These are phyloP conservation scores for Holothuria glaberrima DNA, from an alignment of 35 echinoderm and acorn worm genomes.

Conservation along the genomic window DNA sequence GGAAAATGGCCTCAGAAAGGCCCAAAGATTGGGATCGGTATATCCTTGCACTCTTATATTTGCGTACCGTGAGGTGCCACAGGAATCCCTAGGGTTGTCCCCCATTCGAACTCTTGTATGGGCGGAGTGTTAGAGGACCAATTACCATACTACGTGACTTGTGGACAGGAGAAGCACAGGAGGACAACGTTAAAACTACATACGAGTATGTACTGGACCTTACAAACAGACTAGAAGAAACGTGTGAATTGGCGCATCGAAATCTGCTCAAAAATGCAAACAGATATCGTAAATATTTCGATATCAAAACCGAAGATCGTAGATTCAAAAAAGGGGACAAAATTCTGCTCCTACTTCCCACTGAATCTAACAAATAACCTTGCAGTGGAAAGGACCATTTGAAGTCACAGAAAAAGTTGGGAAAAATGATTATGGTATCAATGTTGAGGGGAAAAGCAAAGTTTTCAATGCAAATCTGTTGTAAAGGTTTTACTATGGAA, in stretches of 20 bases:
- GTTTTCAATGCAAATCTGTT: too few species aligned
- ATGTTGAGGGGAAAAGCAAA: too few species aligned
- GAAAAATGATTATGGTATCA: too few species aligned
- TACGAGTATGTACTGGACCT: too few species aligned
- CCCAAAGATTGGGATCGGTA: conserved; percentile 46
- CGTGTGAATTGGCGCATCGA: conserved; percentile 51
- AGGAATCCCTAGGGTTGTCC: conserved; percentile 23
- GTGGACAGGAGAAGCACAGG: neutral
- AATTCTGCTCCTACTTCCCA: conserved; percentile 24
- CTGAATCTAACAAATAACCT: conserved; percentile 15
- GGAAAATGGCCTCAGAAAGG: conserved; percentile 15
- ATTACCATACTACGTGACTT: neutral
- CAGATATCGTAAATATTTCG: conserved; percentile 38
- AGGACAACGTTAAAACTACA: too few species aligned
- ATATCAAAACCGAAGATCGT: conserved; percentile 9
- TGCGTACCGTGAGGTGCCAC: conserved; percentile 22
- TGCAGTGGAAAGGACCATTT: neutral
- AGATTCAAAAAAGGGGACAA: conserved; percentile 48
- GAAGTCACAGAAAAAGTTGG: too few species aligned
- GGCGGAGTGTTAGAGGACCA: too few species aligned
- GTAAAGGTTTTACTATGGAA: too few species aligned
- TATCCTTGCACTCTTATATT: conserved; percentile 18
- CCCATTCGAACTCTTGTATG: conserved; percentile 45
- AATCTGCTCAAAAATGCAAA: neutral
- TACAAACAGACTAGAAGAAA: conserved; percentile 27